A percentile compares a stretch with the other conserved stretches of the same genome.
Evolutionary conservation across 1,140 invertebrate genomes (phyloP).

Genomic region (Drosophila sucinea): DNA sequence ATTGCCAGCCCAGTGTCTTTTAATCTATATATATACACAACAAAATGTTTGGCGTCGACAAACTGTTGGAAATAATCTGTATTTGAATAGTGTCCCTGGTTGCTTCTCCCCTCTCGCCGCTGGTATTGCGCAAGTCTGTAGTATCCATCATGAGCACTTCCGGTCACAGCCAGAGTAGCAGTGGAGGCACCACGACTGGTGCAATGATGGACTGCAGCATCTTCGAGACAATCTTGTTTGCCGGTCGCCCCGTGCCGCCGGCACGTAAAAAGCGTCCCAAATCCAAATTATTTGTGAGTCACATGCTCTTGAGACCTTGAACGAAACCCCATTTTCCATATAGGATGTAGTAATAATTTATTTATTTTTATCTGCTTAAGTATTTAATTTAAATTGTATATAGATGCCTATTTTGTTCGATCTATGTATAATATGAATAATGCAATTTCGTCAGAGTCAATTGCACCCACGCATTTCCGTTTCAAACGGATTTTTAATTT

Average conservation of each 20-base stretch:
- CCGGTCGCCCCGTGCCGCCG: slow-evolving; percentile 69
- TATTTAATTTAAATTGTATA: slow-evolving; percentile 44
- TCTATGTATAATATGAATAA: slow-evolving; percentile 21
- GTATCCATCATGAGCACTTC: slow-evolving; percentile 62
- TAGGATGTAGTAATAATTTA: slow-evolving; percentile 56
- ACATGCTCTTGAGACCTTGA: slow-evolving; percentile 44
- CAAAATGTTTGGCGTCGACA: slow-evolving; percentile 61
- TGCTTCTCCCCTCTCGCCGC: too few species aligned
- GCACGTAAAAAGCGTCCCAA: slow-evolving; percentile 73
- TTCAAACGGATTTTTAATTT: not conserved
- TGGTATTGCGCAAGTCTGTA: slow-evolving; percentile 63
- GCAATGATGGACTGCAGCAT: slow-evolving; percentile 48
- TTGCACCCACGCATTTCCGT: slow-evolving; percentile 67
- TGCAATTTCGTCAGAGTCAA: slow-evolving; percentile 56
- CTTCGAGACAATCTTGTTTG: slow-evolving; percentile 65
- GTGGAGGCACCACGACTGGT: slow-evolving; percentile 25
- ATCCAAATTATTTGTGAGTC: slow-evolving; percentile 74
- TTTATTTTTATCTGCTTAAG: slow-evolving; percentile 37
- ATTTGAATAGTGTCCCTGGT: slow-evolving; percentile 32
- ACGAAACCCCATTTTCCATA: slow-evolving; percentile 26
- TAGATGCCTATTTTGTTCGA: slow-evolving; percentile 16
- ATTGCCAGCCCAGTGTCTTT: slow-evolving; percentile 26
- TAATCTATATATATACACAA: slow-evolving; percentile 30
- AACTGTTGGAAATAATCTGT: slow-evolving; percentile 48
- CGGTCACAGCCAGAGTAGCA: slow-evolving; percentile 59